These are phyloP conservation scores for Epinephelus fuscoguttatus DNA, from an alignment of 2,113 vertebrate genomes.

Conservation along the genomic window DNA sequence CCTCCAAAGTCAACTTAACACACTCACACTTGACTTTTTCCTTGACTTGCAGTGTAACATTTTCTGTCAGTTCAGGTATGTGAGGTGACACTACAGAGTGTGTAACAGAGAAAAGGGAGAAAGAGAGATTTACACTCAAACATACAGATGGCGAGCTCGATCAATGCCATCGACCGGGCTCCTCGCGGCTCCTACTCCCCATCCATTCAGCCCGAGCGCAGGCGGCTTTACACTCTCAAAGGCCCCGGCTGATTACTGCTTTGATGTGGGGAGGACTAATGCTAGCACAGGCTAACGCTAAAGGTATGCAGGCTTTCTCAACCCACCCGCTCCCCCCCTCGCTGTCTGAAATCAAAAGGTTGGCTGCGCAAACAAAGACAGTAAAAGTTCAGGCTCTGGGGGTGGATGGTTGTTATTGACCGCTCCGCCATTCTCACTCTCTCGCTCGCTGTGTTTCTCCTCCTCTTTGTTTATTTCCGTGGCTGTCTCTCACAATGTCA, in stretches of 20 bases:
- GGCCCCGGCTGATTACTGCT: slow-evolving; percentile 72
- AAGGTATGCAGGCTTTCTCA: slow-evolving; percentile 29
- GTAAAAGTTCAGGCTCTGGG: slow-evolving; percentile 70
- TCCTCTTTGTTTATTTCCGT: slow-evolving; percentile 67
- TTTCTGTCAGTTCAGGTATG: slow-evolving; percentile 4
- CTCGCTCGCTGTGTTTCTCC: slow-evolving; percentile 14
- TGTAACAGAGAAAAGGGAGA: slow-evolving; percentile 32
- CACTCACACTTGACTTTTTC: not conserved
- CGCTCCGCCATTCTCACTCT: slow-evolving; percentile 47
- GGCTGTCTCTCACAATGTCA: slow-evolving; percentile 67
- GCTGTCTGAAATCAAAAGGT: slow-evolving; percentile 67
- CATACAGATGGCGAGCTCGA: slow-evolving; percentile 73
- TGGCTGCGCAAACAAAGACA: slow-evolving; percentile 65
- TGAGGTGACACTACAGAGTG: slow-evolving; percentile 7
- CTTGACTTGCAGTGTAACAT: slow-evolving; percentile 2
- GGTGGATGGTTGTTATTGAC: slow-evolving; percentile 72
- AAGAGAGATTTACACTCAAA: slow-evolving; percentile 50
- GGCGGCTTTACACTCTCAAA: slow-evolving; percentile 69
- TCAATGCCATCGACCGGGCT: slow-evolving; percentile 81
- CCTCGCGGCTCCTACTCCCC: slow-evolving; percentile 54
- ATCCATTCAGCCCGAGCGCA: slow-evolving; percentile 57
- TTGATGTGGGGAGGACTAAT: slow-evolving; percentile 65
- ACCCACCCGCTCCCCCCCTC: not conserved
- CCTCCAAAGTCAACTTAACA: not conserved
- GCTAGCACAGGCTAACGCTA: slow-evolving; percentile 71